Evolutionary conservation across 1,140 invertebrate species (phyloP), one percentile per base, ranked within the genome.

Genomic region (Drusus annulatus): DNA sequence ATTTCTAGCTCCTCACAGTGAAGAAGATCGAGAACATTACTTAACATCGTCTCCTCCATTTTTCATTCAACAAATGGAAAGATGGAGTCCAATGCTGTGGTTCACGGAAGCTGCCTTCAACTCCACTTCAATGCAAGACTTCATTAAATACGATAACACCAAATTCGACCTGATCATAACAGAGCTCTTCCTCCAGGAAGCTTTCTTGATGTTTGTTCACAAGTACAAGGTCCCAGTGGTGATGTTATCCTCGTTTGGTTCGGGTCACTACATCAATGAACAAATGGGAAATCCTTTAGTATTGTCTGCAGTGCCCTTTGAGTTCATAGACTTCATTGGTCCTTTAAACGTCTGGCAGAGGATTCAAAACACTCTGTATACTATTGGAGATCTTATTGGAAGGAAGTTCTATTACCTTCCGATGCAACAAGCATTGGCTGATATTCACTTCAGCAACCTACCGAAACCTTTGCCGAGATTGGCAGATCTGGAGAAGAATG

Each of bases 401-500:
- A 83, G 80, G 25, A 77, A 80, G 51, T 77, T 71, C 65, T 81
- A 79, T 51, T 76, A 76, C 58, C 45, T 81, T 16, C 80, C 82
- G 0, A 62, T 36, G 45, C 79, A 83, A 50, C 86, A 89, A 58
- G 52, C 84, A 5, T 62, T 89, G 74, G 87, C 87, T 0, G 86
- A 87, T 21, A 84, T 82, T 17, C 84, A 88, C 74, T 88, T 88
- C 54, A 77, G 56, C 3, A n/a, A 82, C 56, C 54, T 84, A 21
- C 76, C 79, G n/a, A 65, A 80, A 19, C 80, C 83, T 0, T 60
- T 89, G 6, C 89, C 91, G 0, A 80, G 86, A 51, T 82, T 92
- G 6, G 85, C 86, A 2, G 88, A 92, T 58, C 81, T 93, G 71
- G 88, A 90, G 77, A 87, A 87, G n/a, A 91, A 91, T 81, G 88